phyloP scores from a whole-genome alignment of 1,140 invertebrate genomes.

The Monomorium pharaonis region DNA sequence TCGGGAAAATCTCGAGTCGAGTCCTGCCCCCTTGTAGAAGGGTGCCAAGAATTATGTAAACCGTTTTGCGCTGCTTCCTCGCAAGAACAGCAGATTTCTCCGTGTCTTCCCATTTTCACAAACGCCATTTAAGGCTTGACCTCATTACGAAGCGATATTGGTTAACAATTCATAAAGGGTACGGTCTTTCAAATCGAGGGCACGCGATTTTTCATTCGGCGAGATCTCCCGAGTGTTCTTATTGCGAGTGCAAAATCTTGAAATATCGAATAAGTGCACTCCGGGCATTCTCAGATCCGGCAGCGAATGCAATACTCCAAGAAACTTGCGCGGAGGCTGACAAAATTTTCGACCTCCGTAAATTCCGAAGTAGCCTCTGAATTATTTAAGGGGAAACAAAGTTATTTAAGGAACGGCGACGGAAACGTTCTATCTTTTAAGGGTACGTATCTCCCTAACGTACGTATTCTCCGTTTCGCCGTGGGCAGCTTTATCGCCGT shows the following conservation, averaged over 20 bases:
- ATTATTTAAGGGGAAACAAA: neutral
- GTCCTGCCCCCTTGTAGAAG: neutral
- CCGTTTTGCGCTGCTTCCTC: neutral
- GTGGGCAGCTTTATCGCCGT: constrained; percentile 28
- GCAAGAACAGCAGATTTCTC: constrained; percentile 4
- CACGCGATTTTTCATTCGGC: neutral
- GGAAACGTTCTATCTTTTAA: neutral
- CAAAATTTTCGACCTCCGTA: constrained; percentile 1
- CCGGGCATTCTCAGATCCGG: neutral
- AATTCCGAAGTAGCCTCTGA: neutral
- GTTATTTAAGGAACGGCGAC: neutral
- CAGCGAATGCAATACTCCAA: neutral
- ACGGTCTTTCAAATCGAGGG: neutral
- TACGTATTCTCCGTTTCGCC: neutral
- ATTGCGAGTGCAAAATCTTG: neutral
- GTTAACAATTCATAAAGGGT: neutral
- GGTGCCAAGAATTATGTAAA: constrained; percentile 17
- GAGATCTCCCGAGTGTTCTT: neutral
- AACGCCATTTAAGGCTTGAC: constrained; percentile 16
- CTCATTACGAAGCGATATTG: constrained; percentile 21
- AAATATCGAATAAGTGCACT: neutral
- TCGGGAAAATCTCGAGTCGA: constrained; percentile 42
- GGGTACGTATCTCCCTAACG: too few relatives aligned
- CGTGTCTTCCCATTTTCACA: neutral
- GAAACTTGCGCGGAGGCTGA: neutral